phyloP scores from a whole-genome alignment of 2,113 vertebrate genomes.

The Gymnarchus niloticus region DNA sequence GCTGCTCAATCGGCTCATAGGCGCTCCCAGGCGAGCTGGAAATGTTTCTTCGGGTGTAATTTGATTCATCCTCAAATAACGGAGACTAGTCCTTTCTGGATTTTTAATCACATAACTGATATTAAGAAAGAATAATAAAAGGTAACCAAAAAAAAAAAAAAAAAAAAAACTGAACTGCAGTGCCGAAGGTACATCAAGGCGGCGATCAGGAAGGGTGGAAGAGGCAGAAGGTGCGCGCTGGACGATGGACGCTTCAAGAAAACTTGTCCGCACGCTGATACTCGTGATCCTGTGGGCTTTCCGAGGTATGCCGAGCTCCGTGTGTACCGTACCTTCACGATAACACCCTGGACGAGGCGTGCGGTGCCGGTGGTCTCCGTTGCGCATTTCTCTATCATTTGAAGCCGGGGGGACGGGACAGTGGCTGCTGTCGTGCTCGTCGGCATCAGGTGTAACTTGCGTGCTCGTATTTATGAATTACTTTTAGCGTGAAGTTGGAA shows the following conservation, averaged over 20 bases:
- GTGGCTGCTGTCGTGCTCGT: too few species aligned
- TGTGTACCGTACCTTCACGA: neutral
- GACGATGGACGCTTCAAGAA: conserved; percentile 44
- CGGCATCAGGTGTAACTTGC: too few species aligned
- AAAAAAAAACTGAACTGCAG: too few species aligned
- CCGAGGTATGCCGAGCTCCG: conserved; percentile 50
- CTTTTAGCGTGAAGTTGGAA: too few species aligned
- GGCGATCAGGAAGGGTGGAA: conserved; percentile 22
- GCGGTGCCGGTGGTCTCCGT: too few species aligned
- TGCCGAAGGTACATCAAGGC: neutral
- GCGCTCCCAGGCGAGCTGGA: neutral
- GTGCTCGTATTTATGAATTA: too few species aligned
- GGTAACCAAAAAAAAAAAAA: conserved; percentile 26
- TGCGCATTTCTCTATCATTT: too few species aligned
- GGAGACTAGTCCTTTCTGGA: neutral
- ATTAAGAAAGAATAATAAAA: conserved; percentile 17
- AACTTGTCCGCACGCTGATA: conserved; percentile 50
- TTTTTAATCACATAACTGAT: neutral
- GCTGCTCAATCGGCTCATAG: neutral
- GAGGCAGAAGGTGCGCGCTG: conserved; percentile 23
- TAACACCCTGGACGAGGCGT: neutral
- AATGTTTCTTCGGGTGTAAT: neutral
- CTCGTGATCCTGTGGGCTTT: conserved; percentile 45
- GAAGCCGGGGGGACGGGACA: too few species aligned
- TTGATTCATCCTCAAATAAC: neutral